Percentiles rank a stretch among this genome's conserved stretches.
These are phyloP conservation scores for Tortrix viridana DNA, from an alignment of 2,888 invertebrate species.

Conservation along the genomic window DNA sequence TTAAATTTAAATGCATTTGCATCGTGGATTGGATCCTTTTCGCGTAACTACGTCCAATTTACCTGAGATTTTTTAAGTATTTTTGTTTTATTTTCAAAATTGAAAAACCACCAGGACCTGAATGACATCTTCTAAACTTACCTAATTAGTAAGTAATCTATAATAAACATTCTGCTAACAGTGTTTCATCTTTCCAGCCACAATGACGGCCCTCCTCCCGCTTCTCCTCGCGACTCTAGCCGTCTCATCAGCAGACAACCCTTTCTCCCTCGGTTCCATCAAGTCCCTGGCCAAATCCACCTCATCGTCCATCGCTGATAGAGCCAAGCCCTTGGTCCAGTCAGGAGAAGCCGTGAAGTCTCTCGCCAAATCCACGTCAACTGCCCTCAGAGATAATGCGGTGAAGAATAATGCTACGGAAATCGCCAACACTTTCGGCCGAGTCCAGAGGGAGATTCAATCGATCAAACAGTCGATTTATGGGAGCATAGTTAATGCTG, in stretches of 20 bases:
- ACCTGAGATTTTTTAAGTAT: too few species aligned
- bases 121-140: too few species aligned
- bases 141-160: too few species aligned
- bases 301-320: neutral
- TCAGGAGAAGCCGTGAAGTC: conserved; percentile 6
- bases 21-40: too few species aligned
- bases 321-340: neutral
- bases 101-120: too few species aligned
- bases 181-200: neutral
- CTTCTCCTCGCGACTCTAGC: conserved; percentile 25
- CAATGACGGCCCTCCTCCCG: conserved; percentile 31
- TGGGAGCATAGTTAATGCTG: conserved; percentile 49
- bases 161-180: too few species aligned
- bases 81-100: too few species aligned
- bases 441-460: conserved; percentile 49
- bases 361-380: neutral
- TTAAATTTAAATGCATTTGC: too few species aligned
- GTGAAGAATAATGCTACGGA: conserved; percentile 7
- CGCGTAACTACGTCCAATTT: too few species aligned
- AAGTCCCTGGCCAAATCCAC: conserved; percentile 1
- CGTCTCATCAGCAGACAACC: conserved; percentile 29
- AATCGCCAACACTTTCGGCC: conserved; percentile 26
- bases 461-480: conserved; percentile 58
- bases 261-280: conserved; percentile 6
- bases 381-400: neutral